Percentiles rank a stretch among this genome's conserved stretches.
These are phyloP conservation scores for Galerucella calmariensis DNA, from an alignment of 2,888 invertebrate genomes.

Conservation along the genomic window DNA sequence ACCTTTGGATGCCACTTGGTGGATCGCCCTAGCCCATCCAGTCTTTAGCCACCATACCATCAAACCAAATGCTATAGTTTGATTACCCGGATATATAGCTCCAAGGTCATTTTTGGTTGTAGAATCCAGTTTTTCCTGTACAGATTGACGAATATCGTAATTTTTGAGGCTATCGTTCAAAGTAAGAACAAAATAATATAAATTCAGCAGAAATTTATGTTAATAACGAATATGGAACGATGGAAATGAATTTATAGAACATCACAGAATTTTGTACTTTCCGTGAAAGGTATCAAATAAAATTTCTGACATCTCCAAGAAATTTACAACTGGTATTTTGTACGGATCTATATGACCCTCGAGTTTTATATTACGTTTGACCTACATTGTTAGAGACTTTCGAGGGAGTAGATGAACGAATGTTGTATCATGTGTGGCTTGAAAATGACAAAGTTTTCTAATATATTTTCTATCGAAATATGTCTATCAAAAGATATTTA, in stretches of 20 bases:
- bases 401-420: background rate
- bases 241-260: background rate
- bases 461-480: background rate
- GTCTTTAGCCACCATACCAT: too few relatives aligned
- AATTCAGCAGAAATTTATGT: background rate
- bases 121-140: too few relatives aligned
- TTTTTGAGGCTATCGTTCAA: background rate
- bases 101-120: too few relatives aligned
- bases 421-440: background rate
- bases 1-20: too few relatives aligned
- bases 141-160: too few relatives aligned
- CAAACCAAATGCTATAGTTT: too few relatives aligned
- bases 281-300: background rate
- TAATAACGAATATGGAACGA: background rate
- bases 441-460: background rate
- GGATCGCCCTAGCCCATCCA: too few relatives aligned
- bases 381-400: constrained; percentile 10
- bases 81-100: too few relatives aligned
- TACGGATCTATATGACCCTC: constrained; percentile 42
- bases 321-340: constrained; percentile 46
- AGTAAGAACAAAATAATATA: background rate
- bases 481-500: background rate
- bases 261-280: background rate
- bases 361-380: constrained; percentile 36
- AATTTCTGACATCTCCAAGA: constrained; percentile 46